Evolutionary conservation across 1,140 invertebrate species (phyloP).

Genomic region (Melitaea cinxia): DNA sequence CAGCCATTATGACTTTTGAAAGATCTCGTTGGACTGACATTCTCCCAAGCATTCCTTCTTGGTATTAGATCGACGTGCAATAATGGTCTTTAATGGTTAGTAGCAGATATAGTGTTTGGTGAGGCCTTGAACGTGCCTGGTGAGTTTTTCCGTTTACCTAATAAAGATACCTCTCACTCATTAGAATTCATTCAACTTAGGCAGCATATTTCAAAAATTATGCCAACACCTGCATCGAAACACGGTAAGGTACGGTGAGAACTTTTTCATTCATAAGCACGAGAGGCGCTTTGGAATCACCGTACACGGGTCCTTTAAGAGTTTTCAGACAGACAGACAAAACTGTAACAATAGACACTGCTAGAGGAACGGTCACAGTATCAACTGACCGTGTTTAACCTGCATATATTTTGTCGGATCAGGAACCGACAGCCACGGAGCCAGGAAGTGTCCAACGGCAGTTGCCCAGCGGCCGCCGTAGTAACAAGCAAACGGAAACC

Average conservation of each 20-base stretch:
- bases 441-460: too few relatives aligned
- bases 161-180: background rate
- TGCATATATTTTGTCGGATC: background rate
- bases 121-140: background rate
- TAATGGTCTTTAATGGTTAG: background rate
- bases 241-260: background rate
- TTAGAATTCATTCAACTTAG: background rate
- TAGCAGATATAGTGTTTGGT: background rate
- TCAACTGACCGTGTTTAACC: background rate
- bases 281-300: background rate
- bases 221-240: background rate
- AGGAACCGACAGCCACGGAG: background rate
- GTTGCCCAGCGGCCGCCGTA: too few relatives aligned
- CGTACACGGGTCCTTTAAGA: background rate
- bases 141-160: background rate
- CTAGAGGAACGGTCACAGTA: background rate
- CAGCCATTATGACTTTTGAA: constrained; percentile 2
- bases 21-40: background rate
- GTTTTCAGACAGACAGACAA: background rate
- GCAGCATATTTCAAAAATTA: background rate
- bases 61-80: background rate
- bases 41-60: background rate
- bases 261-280: background rate
- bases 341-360: background rate
- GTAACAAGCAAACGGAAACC: too few relatives aligned